Conservation (phyloP, 2,797 vertebrate genomes). For the Acanthurus leucopareius region DNA sequence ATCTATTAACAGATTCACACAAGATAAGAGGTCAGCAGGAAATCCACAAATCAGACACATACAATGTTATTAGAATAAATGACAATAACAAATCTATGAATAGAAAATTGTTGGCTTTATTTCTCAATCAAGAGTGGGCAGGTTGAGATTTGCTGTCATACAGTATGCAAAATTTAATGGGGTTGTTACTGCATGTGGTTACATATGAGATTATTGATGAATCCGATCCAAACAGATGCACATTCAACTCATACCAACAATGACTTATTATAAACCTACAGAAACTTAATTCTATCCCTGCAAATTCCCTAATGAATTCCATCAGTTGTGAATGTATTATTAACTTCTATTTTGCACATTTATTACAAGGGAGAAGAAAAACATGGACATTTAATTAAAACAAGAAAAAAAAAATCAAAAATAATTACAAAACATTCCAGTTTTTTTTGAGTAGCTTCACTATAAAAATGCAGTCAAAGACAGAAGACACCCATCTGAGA, state of each 20-base stretch:
- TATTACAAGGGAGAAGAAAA: slow-evolving; percentile 19
- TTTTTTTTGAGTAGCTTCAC: slow-evolving; percentile 52
- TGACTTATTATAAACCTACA: background rate
- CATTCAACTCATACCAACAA: slow-evolving; percentile 14
- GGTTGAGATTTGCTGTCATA: slow-evolving; percentile 9
- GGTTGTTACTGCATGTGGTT: too few relatives aligned
- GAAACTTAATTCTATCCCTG: background rate
- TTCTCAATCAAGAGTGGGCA: slow-evolving; percentile 52
- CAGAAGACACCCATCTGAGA: slow-evolving; percentile 54
- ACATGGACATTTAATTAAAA: background rate
- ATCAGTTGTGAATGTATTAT: slow-evolving; percentile 34
- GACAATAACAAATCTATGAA: background rate
- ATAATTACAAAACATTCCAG: slow-evolving; percentile 64
- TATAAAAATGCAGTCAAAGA: slow-evolving; percentile 49
- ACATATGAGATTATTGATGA: slow-evolving; percentile 1
- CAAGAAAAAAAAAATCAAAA: slow-evolving; percentile 13
- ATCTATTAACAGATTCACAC: background rate
- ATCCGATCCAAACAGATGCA: slow-evolving; percentile 30
- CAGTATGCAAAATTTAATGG: background rate
- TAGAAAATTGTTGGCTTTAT: slow-evolving; percentile 62
- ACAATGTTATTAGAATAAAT: background rate
- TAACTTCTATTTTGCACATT: slow-evolving; percentile 23
- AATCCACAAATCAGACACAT: background rate
- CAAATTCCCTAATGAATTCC: background rate
- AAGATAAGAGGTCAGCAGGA: background rate